These are phyloP conservation scores for Sturmia bella DNA, from an alignment of 2,888 invertebrate species.

Conservation along the genomic window DNA sequence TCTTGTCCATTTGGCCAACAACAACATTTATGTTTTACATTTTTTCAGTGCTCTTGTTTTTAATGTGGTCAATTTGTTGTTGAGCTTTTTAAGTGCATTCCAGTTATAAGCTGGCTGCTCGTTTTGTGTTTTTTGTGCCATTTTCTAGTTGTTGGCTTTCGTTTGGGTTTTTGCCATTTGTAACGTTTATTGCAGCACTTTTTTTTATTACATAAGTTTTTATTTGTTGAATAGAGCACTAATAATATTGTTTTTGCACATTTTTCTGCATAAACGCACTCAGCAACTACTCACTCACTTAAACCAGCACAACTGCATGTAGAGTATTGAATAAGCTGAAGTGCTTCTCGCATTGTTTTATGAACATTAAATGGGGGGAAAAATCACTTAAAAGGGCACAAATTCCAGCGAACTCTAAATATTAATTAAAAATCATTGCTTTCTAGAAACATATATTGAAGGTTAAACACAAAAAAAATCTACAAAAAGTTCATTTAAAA, in stretches of 20 bases:
- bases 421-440: conserved; percentile 11
- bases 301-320: neutral
- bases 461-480: conserved; percentile 26
- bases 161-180: conserved; percentile 22
- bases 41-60: conserved; percentile 42
- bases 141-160: conserved; percentile 50
- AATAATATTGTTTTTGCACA: conserved; percentile 35
- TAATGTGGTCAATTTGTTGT: conserved; percentile 59
- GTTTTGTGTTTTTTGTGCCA: conserved; percentile 36
- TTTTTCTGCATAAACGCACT: neutral
- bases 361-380: neutral
- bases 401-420: neutral
- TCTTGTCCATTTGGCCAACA: conserved; percentile 25
- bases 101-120: conserved; percentile 43
- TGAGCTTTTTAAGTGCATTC: conserved; percentile 45
- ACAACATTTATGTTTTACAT: conserved; percentile 12
- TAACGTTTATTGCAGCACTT: conserved; percentile 41
- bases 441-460: conserved; percentile 34
- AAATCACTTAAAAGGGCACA: neutral
- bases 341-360: conserved; percentile 14
- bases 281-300: too few species aligned
- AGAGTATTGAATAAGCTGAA: conserved; percentile 7
- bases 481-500: conserved; percentile 5
- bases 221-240: conserved; percentile 46
- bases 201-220: conserved; percentile 52